Base-by-base conservation (phyloP, 1,140 invertebrate genomes). In the Dufourea novaeangliae region DNA sequence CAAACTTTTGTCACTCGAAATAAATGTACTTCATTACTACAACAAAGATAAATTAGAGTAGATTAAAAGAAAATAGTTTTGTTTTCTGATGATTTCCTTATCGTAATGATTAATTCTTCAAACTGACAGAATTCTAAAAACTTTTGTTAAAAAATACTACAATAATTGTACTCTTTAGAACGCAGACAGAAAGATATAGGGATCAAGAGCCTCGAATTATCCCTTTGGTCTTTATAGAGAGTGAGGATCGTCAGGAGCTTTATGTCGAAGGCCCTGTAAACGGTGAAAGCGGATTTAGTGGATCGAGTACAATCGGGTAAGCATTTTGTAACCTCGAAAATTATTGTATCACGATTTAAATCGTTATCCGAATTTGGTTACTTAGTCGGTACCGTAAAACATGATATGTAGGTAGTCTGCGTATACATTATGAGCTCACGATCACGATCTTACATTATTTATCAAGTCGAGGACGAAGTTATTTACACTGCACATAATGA, bases 231-330 rank as follows among this genome's bases (percentile, higher is more conserved):
- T 75, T 61, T 66, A 63, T 79, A 61, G 57, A 75, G 44, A 64
- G 37, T 6, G 75, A 56, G 2, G 63, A 57, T 59, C 64, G 44
- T 27, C 66, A 50, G 17, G 71, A 75, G 32, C 29, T 69, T 56
- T 79, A 71, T 57, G 5, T 34, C 25, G 61, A 54, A 17, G 50
- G 41, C 27, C 25, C 20, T 20, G 37, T 50, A 57, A 70, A 67
- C 66, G 56, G 57, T 78, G 79, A 78, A 61, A 79, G 61, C 52
- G 68, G 25, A 46, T 54, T 63, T 32, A 75, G 41, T 41, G 27
- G 41, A 66, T 78, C 82, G 20, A 78, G 61, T 39, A 68, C 39
- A 20, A 54, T 68, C 69, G 70, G 79, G 82, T 84, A 70, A 84
- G 79, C 79, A 34, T 61, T 50, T 73, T 69, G 12, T 27, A 11